phyloP scores from a whole-genome alignment of 2,888 invertebrate genomes.

The Chaetogeoica ovagalla region DNA sequence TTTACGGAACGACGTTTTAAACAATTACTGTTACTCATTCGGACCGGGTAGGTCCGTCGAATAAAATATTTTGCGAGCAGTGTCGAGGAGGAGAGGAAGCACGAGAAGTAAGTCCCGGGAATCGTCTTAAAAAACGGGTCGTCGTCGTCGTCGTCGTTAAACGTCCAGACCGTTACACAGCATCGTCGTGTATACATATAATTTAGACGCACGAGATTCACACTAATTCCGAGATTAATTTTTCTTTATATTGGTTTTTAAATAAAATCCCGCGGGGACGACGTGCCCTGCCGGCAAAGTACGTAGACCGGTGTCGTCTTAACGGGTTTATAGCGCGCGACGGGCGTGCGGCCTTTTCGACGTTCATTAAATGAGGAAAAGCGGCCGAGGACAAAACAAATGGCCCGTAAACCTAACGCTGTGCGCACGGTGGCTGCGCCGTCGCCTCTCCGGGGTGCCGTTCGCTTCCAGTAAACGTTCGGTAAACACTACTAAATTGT shows the following conservation, averaged over 20 bases:
- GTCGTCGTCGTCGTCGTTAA: too few species aligned
- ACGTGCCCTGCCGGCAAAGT: not conserved
- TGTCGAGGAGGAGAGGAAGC: too few species aligned
- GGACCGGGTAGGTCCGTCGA: not conserved
- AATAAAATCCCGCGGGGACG: too few species aligned
- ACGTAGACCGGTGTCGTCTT: slow-evolving; percentile 9
- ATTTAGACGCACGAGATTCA: too few species aligned
- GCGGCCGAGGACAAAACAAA: slow-evolving; percentile 8
- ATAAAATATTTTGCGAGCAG: too few species aligned
- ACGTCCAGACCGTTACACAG: too few species aligned
- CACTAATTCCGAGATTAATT: too few species aligned
- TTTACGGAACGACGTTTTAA: not conserved
- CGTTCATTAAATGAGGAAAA: slow-evolving; percentile 35
- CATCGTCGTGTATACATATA: too few species aligned
- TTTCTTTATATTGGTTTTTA: too few species aligned
- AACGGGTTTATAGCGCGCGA: slow-evolving; percentile 13
- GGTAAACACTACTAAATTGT: slow-evolving; percentile 33
- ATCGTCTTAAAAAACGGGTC: too few species aligned
- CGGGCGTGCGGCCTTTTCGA: not conserved
- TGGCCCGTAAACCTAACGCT: slow-evolving; percentile 3
- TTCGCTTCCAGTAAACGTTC: slow-evolving; percentile 20
- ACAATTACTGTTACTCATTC: slow-evolving; percentile 30
- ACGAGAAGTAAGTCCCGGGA: too few species aligned
- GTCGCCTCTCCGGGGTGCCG: slow-evolving; percentile 31
- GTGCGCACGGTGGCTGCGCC: not conserved